Conservation (phyloP, 2,113 vertebrate genomes). For the Bucco capensis region DNA sequence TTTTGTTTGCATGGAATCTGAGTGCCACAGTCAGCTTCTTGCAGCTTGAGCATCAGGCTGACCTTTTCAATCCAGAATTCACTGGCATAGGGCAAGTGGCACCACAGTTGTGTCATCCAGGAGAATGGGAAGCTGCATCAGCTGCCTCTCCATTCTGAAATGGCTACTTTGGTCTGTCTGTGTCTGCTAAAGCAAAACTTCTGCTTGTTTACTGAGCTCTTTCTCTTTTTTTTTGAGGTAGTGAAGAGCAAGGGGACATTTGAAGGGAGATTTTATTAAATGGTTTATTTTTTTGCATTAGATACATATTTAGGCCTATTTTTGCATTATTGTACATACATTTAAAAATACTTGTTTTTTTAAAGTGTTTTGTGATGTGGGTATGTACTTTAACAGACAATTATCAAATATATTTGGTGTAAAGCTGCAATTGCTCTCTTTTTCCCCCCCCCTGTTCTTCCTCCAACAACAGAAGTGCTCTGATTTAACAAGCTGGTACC, state of each 20-base stretch:
- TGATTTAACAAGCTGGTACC: background rate
- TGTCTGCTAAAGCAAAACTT: background rate
- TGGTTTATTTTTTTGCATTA: slow-evolving; percentile 59
- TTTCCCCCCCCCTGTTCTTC: accelerated
- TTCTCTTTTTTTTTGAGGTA: background rate
- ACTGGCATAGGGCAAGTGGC: background rate
- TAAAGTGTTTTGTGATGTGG: slow-evolving; percentile 51
- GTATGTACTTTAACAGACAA: slow-evolving; percentile 41
- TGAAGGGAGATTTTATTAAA: slow-evolving; percentile 54
- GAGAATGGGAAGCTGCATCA: background rate
- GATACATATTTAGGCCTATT: slow-evolving; percentile 59
- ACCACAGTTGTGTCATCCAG: background rate
- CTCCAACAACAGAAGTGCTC: background rate
- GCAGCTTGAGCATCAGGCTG: background rate
- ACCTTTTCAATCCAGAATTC: background rate
- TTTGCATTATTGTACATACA: slow-evolving; percentile 61
- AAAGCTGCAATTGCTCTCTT: background rate
- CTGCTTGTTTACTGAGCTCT: slow-evolving; percentile 24
- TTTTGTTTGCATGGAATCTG: background rate
- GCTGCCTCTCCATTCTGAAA: background rate
- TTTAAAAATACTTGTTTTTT: slow-evolving; percentile 22
- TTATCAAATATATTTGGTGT: slow-evolving; percentile 45
- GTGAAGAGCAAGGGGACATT: slow-evolving; percentile 37
- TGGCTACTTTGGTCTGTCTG: background rate
- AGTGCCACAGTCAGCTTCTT: background rate